Percentiles rank a stretch among this genome's conserved stretches.
Conservation (phyloP, 2,888 invertebrate species). For the Eledone cirrhosa region DNA sequence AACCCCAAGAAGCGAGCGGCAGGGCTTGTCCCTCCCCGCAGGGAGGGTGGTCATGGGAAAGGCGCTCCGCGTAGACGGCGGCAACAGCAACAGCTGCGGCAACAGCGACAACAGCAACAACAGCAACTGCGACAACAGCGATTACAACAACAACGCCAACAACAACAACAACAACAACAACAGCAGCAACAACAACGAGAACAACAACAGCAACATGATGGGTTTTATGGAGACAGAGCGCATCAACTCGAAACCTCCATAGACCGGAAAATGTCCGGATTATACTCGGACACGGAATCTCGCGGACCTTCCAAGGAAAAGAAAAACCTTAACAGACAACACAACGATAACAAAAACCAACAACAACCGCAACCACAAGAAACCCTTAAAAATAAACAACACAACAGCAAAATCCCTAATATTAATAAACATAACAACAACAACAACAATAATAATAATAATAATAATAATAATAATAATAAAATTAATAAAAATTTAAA, state of each 20-base stretch:
- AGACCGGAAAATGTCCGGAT: no score
- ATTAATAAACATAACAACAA: background rate
- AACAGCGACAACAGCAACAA: background rate
- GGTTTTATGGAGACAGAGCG: no score
- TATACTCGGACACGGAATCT: no score
- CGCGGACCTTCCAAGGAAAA: no score
- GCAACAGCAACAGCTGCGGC: background rate
- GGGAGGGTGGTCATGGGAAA: background rate
- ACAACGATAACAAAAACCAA: no score
- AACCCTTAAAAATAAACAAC: background rate
- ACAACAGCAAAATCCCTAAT: background rate
- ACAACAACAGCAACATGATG: no score
- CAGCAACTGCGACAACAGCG: background rate
- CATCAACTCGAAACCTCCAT: no score
- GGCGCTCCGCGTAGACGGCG: background rate
- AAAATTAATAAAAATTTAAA: background rate
- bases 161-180: background rate
- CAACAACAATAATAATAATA: background rate
- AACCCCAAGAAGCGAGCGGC: conserved; percentile 7
- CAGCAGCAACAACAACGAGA: background rate
- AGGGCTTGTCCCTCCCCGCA: background rate
- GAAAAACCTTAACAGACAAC: background rate
- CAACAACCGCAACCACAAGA: background rate
- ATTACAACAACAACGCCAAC: no score
- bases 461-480: background rate